Evolutionary conservation across 64 coral and sea anemone genomes (phyloP).

Genomic region (Stichodactyla helianthus): DNA sequence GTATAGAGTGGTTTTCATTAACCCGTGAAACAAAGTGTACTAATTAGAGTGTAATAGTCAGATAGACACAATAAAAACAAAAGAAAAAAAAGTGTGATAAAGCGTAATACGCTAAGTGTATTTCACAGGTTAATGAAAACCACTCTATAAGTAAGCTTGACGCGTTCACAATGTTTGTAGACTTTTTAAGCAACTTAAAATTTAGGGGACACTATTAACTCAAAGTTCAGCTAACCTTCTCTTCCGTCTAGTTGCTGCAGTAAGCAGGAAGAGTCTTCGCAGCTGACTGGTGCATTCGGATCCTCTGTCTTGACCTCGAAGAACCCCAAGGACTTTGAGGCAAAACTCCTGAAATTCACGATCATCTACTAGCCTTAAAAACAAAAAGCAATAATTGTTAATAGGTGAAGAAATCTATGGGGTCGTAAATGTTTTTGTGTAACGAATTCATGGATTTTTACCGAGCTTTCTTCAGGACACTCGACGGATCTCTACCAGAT

Average conservation of each 20-base stretch:
- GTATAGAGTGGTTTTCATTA: no score
- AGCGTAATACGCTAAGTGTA: no score
- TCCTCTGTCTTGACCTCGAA: slow-evolving; percentile 63
- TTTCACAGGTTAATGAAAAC: no score
- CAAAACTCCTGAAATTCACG: slow-evolving; percentile 81
- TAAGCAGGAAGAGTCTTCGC: slow-evolving; percentile 58
- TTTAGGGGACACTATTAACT: neutral
- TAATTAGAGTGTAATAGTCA: no score
- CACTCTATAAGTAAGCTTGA: no score
- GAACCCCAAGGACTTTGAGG: slow-evolving; percentile 38
- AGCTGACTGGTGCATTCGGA: slow-evolving; percentile 58
- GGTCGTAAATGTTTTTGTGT: neutral
- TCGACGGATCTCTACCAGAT: slow-evolving; percentile 55
- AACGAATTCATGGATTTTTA: slow-evolving; percentile 5
- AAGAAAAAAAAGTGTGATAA: no score
- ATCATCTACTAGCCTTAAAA: slow-evolving; percentile 55
- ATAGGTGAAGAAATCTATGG: neutral
- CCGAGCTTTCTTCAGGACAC: slow-evolving; percentile 76
- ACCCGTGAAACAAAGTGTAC: no score
- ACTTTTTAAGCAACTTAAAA: no score
- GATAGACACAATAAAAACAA: no score
- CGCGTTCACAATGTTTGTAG: no score
- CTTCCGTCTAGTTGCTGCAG: slow-evolving; percentile 68
- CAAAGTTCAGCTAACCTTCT: slow-evolving; percentile 40
- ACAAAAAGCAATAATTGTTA: neutral